Evolutionary conservation across 2,113 vertebrate genomes (phyloP).

Genomic region (Protobothrops mucrosquamatus): DNA sequence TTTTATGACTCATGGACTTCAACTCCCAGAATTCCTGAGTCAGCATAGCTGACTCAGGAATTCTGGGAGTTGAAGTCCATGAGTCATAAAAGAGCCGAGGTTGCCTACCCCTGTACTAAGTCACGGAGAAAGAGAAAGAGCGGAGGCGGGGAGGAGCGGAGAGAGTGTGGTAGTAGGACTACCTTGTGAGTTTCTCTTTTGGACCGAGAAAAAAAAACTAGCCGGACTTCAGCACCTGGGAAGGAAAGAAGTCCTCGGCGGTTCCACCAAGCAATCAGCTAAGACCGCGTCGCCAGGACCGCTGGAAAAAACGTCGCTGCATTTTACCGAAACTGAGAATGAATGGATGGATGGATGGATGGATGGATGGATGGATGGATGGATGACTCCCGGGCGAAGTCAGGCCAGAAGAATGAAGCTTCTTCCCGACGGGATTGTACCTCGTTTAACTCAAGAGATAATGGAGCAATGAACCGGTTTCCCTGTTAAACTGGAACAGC

Average conservation of each 20-base stretch:
- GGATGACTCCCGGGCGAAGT: neutral
- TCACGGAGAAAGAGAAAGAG: neutral
- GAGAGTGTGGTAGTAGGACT: neutral
- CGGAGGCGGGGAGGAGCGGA: neutral
- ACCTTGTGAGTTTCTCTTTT: neutral
- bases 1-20: no score
- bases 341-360: no score
- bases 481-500: neutral
- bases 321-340: neutral
- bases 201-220: neutral
- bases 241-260: neutral
- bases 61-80: no score
- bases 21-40: no score
- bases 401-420: neutral
- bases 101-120: no score
- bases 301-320: neutral
- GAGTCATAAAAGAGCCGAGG: no score
- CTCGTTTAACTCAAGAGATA: neutral
- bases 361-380: neutral
- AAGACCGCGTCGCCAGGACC: neutral
- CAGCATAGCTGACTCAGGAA: no score
- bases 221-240: neutral
- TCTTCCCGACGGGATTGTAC: neutral
- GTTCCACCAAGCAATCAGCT: neutral
- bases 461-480: neutral